Base-by-base conservation (phyloP, 2,888 invertebrate genomes). In the Lomographa bimaculata region DNA sequence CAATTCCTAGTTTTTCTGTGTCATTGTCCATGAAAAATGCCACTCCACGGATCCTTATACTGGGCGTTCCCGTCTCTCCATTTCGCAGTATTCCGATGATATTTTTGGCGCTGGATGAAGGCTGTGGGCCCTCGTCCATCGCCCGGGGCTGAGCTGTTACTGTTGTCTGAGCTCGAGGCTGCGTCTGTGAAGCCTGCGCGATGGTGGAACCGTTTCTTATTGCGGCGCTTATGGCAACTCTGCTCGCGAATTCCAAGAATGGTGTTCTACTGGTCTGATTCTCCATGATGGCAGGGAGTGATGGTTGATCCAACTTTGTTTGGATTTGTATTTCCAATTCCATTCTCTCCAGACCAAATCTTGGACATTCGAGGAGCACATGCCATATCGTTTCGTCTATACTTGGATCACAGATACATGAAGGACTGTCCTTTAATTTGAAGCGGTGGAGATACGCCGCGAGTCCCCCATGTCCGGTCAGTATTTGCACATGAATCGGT, bases 401-500 rank as follows among this genome's bases (percentile, higher is more conserved):
- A 5, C 18, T 7, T 1, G 17, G 17, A 5, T 25, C 33, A 11
- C 24, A 33, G 7, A 18, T 11, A n/a, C 33, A 25, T 7, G 18
- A 17, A 3, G 32, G 23, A 7, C 23, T 23, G 23, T 32, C 32
- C 17, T 8, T 23, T 2, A 32, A 8, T 8, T 18, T 24, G 5
- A 32, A 32, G 10, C 32, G 1, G 20, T 32, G 17, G 1, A 32
- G 3, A 4, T 32, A 32, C 9, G 23, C 32, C 6, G 32, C 14
- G 4, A 24, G 16, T 1, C 32, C 32, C 6, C 32, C 21, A 7
- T 32, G 32, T 7, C 32, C 32, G 9, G 32, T 32, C 8, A 23
- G n/a, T n/a, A n/a, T n/a, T n/a, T n/a, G n/a, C n/a, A n/a, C n/a
- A n/a, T n/a, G n/a, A n/a, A n/a, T n/a, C 2, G 6, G 24, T n/a